Base-by-base conservation (phyloP, 2,888 invertebrate genomes). In the Muschampia plurimacula region DNA sequence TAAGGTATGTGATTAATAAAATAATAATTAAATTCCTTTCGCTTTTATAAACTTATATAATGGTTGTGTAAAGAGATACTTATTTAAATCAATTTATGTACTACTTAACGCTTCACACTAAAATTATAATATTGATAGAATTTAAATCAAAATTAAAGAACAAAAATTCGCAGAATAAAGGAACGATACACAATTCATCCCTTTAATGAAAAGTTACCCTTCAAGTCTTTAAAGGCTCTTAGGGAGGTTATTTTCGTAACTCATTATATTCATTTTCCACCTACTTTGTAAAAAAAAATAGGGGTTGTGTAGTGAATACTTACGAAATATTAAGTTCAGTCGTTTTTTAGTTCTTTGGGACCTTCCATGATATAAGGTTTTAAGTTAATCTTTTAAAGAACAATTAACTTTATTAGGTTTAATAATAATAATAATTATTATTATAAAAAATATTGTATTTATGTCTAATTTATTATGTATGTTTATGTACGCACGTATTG, bases 181-280 rank as follows among this genome's bases (percentile, higher is more conserved):
- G n/a, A 62, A 39, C n/a, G 5, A 36, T 13, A n/a, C 32, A 15
- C 5, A 41, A 39, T 15, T 15, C 63, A 41, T 63, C 62, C 62
- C 62, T 15, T 15, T 7, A 2, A 15, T 62, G n/a, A 36, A 60
- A 60, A 60, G 41, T 1, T 41, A 62, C 62, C 62, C 62, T 62
- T 57, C 22, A 36, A 10, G 57, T 15, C 32, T 36, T 62, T 39
- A 15, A 62, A 62, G 41, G 62, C 41, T 60, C 36, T 41, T 13
- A 44, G n/a, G 44, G 13, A n/a, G 13, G 13, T 68, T 49, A 60
- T 22, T 64, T 64, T 46, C 10, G 64, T 46, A 64, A 46, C 64
- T 64, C 46, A 64, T 64, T 46, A 64, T 41, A 9, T 39, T 15
- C 39, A 41, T 62, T 62, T 62, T 62, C 41, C 60, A 22, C 15